Conservation (phyloP, 2,888 invertebrate species). For the Drosophila phalerata region DNA sequence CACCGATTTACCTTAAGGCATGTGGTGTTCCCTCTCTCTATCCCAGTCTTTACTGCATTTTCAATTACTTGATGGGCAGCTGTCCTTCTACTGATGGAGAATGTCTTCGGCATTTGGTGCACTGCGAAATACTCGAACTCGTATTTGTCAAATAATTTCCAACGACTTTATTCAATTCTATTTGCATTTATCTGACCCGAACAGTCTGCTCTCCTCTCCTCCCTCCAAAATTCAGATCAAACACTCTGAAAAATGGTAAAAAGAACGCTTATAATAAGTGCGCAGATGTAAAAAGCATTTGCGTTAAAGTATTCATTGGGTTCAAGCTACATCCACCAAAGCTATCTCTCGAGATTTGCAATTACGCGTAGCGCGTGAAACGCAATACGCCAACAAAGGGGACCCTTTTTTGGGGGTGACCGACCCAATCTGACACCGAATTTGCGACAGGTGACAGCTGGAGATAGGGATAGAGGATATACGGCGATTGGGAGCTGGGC, state of each 20-base stretch:
- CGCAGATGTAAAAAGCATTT: conserved; percentile 36
- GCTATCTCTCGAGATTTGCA: conserved; percentile 30
- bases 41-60: conserved; percentile 47
- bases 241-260: conserved; percentile 50
- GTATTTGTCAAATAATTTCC: conserved; percentile 43
- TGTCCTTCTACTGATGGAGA: conserved; percentile 11
- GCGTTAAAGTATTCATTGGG: conserved; percentile 30
- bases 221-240: conserved; percentile 30
- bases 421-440: conserved; percentile 43
- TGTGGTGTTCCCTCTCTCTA: background rate
- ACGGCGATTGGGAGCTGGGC: background rate
- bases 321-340: background rate
- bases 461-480: too few relatives aligned
- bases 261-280: conserved; percentile 50
- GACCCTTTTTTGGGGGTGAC: conserved; percentile 35
- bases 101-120: conserved; percentile 28
- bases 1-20: conserved; percentile 48
- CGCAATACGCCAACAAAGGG: conserved; percentile 33
- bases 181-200: conserved; percentile 43
- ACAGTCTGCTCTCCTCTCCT: background rate
- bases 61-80: conserved; percentile 65
- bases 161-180: conserved; percentile 55
- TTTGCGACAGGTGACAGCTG: conserved; percentile 69
- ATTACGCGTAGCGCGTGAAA: conserved; percentile 44
- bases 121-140: conserved; percentile 17